Evolutionary conservation across 2,113 vertebrate species (phyloP), one percentile per base, ranked within the genome.

Genomic region (Bos indicus): DNA sequence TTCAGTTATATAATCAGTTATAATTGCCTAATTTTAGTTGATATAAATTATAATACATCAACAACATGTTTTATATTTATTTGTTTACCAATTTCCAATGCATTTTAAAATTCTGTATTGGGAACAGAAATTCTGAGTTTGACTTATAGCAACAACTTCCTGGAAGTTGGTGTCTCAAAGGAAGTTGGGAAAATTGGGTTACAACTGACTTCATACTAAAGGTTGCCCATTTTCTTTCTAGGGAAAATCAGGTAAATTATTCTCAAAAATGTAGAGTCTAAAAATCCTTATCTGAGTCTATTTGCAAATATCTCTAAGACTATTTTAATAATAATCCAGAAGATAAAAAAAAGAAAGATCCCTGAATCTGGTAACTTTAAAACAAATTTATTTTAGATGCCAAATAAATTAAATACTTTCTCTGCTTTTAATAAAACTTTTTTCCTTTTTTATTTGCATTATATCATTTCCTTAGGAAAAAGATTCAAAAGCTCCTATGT

Each of bases 221-320:
- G 74, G 11, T 90, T 98, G 88, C 48, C 96, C 98, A 56, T 96
- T 97, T 95, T 54, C 78, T 98, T 98, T 81, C 87, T 98, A 14
- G n/a, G 12, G 94, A 98, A 97, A 82, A 95, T 95, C 97, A 98
- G 98, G 98, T 98, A 97, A 98, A 97, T 98, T 97, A 98, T 85
- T 83, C 91, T 97, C 82, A 98, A 98, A 94, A 97, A 80, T 25
- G 33, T 98, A 96, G 90, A 97, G 85, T 97, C 62, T 71, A 3
- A 96, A 96, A 8, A 74, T 96, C 91, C 80, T 96, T 98, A 94
- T 98, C 96, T 96, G 54, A 98, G 54, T 93, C 93, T 97, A 97
- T 54, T 98, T 98, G 96, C 83, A 97, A 97, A 60, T 97, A 96
- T 91, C 86, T 91, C 77, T 95, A 91, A 96, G 97, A 93, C 67